Evolutionary conservation across 1,140 invertebrate genomes (phyloP), one percentile per base, ranked within the genome.

Genomic region (Drosophila cardini): DNA sequence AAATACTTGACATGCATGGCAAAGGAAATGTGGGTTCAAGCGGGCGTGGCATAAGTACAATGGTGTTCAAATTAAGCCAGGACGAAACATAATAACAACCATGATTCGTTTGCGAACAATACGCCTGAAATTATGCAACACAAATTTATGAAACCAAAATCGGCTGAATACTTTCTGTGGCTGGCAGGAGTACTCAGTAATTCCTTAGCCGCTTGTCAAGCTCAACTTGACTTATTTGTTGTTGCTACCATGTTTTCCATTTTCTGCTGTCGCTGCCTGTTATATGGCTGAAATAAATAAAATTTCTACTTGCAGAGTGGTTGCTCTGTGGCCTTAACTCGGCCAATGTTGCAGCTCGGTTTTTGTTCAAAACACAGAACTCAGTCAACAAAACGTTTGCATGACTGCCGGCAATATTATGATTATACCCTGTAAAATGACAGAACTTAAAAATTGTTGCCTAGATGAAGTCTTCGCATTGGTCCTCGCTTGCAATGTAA

Each of bases 381-480:
- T 53, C 38, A 67, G 68, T 61, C 68, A 82, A 79, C 75, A 71
- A 76, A 78, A 87, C 78, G 78, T 87, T 56, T 83, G 75, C 78
- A 87, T 82, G 83, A 87, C 78, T 78, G 78, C 76, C 52, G 83
- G 83, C 83, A 53, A 65, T 86, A 64, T 87, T 86, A 76, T 87
- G 87, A 70, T 87, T 77, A 65, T 76, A 53, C 76, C 71, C 77
- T 56, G 10, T 18, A 26, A 56, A 26, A 38, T 38, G 52, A 15
- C 7, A 13, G 36, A 38, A 11, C 36, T 38, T 2, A 3, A 38
- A 11, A 38, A 38, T 4, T 11, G 11, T 11, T 36, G 32, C 32
- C 6, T 34, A 32, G 30, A 32, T 32, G 10, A 36, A 36, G 34
- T n/a, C 4, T 4, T 21, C 4, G 21, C 21, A 3, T 21, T 3